phyloP scores from a whole-genome alignment of 2,888 invertebrate species.

The Stratiomys singularior region DNA sequence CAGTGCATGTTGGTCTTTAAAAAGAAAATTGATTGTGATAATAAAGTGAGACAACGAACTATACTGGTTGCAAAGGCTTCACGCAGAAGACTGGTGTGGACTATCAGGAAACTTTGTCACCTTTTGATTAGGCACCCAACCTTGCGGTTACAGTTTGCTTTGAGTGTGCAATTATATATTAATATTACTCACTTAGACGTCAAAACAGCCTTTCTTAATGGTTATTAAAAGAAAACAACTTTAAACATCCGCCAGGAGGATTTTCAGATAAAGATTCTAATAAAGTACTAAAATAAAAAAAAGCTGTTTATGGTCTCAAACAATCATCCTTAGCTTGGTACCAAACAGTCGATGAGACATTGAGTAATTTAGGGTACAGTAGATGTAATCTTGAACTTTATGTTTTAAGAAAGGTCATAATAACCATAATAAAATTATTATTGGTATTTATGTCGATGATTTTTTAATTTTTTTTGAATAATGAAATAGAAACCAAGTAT shows the following conservation, averaged over 20 bases:
- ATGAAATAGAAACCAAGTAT: too few species aligned
- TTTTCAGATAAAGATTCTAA: neutral
- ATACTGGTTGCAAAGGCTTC: conserved; percentile 54
- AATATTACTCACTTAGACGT: conserved; percentile 4
- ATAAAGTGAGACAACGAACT: conserved; percentile 53
- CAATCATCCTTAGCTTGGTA: neutral
- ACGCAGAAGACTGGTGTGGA: conserved; percentile 51
- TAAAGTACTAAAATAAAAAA: conserved; percentile 2
- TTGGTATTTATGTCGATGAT: too few species aligned
- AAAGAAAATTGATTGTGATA: conserved; percentile 55
- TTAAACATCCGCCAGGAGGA: neutral
- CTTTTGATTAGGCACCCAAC: conserved; percentile 53
- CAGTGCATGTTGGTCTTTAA: conserved; percentile 56
- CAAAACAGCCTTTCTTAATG: conserved; percentile 2
- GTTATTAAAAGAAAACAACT: neutral
- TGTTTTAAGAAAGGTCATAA: too few species aligned
- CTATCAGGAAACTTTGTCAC: conserved; percentile 55
- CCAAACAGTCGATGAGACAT: neutral
- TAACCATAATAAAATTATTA: too few species aligned
- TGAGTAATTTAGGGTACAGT: too few species aligned
- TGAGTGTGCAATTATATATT: neutral
- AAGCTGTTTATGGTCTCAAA: conserved; percentile 11
- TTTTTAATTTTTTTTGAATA: too few species aligned
- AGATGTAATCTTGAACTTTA: too few species aligned
- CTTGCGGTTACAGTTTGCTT: conserved; percentile 53